Base-by-base conservation (phyloP, 2,888 invertebrate species). In the Callimorpha dominula region DNA sequence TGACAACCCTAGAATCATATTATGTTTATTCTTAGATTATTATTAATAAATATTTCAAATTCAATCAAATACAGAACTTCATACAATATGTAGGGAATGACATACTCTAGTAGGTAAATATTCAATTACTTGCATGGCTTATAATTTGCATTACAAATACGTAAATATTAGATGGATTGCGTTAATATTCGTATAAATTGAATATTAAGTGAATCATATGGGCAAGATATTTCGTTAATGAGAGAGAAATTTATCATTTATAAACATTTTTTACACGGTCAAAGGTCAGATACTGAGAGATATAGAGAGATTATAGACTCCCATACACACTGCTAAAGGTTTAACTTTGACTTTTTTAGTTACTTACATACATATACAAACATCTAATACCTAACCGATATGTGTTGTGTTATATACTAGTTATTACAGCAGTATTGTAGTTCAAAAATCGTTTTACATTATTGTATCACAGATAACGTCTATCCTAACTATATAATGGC, bases 81-180 rank as follows among this genome's bases (percentile, higher is more conserved):
- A 65, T 50, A 60, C n/a, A 42, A 64, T 69, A 52, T 63, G 52
- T 31, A 20, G 20, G 11, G 14, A 63, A 15, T 65, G n/a, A 63
- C 17, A 62, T 52, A 67, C 43, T 54, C 0, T 20, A 68, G 20
- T 6, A 40, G 50, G 57, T 42, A n/a, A 68, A 68, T 57, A 57
- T 72, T 71, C 67, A 63, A 67, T 63, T 63, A 68, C 63, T 4
- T 52, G 17, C 15, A 15, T 14, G 5, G 14, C 43, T 43, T 46
- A 40, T 68, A 65, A 70, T 71, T 62, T 73, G 64, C 68, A 63
- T 71, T n/a, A 43, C 43, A 62, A 63, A 31, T 62, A 50, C n/a
- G 20, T 60, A 49, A 57, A 9, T 17, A 15, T 9, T 7, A n/a
- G 57, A 12, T 65, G 40, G 46, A 49, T 52, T 60, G 46, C 57